A percentile compares a stretch with the other conserved stretches of the same genome.
Conservation (phyloP, 2,888 invertebrate genomes). For the Dromius quadrimaculatus region DNA sequence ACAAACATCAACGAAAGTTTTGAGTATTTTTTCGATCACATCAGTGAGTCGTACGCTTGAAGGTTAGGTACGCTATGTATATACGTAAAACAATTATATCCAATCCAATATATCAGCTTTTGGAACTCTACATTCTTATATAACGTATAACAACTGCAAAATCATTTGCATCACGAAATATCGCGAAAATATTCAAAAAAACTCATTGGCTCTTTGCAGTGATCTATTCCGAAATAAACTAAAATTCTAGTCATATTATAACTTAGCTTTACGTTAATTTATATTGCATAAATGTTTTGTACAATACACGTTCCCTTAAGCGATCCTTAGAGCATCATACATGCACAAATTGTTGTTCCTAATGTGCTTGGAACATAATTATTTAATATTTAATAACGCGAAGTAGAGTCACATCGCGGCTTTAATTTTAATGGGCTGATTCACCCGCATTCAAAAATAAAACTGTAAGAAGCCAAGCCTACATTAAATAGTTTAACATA, state of each 20-base stretch:
- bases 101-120: conserved; percentile 52
- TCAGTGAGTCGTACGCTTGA: conserved; percentile 77
- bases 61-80: conserved; percentile 55
- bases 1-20: conserved; percentile 71
- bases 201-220: conserved; percentile 52
- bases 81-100: conserved; percentile 44
- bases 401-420: neutral
- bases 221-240: conserved; percentile 47
- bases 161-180: conserved; percentile 30
- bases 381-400: conserved; percentile 1
- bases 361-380: conserved; percentile 33
- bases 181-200: conserved; percentile 51
- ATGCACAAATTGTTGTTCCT: conserved; percentile 48
- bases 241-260: conserved; percentile 51
- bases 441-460: too few species aligned
- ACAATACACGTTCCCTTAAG: conserved; percentile 42
- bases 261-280: conserved; percentile 51
- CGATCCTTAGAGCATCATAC: conserved; percentile 33
- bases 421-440: neutral
- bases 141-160: conserved; percentile 42
- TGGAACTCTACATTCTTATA: conserved; percentile 45
- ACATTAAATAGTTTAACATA: too few species aligned
- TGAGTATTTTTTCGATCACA: conserved; percentile 74
- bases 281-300: conserved; percentile 48
- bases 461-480: too few species aligned